Percentiles rank a stretch among this genome's conserved stretches.
These are phyloP conservation scores for Gymnocephalus cernua DNA, from an alignment of 2,113 vertebrate genomes.

Conservation along the genomic window DNA sequence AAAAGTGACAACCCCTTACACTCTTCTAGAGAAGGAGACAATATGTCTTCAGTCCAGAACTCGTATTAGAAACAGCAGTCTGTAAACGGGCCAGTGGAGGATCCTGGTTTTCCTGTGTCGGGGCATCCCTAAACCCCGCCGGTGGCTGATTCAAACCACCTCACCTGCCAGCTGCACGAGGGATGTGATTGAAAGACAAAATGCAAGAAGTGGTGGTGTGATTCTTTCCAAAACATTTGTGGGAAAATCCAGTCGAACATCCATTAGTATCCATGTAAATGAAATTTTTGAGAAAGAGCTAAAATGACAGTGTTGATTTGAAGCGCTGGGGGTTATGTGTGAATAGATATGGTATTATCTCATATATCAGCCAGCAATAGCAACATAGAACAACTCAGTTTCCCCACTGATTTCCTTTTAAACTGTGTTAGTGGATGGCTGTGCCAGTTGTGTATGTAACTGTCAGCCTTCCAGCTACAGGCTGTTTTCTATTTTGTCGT, in stretches of 20 bases:
- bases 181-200: conserved; percentile 15
- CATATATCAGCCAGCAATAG: background rate
- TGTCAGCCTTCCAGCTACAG: background rate
- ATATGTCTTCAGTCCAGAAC: conserved; percentile 59
- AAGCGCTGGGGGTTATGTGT: background rate
- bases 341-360: background rate
- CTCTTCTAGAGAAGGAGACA: background rate
- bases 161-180: conserved; percentile 47
- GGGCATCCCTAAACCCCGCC: conserved; percentile 69
- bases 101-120: conserved; percentile 73
- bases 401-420: conserved; percentile 12
- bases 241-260: conserved; percentile 47
- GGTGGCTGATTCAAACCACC: conserved; percentile 63
- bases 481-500: conserved; percentile 18
- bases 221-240: conserved; percentile 43
- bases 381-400: background rate
- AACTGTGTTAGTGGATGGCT: background rate
- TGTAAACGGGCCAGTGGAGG: conserved; percentile 59
- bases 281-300: background rate
- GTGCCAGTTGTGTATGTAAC: conserved; percentile 32
- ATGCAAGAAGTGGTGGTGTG: background rate
- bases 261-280: conserved; percentile 66
- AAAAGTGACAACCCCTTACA: conserved; percentile 9
- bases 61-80: conserved; percentile 58
- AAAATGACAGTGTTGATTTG: background rate